Conservation (phyloP, 2,797 vertebrate species). For the Notamacropus eugenii region DNA sequence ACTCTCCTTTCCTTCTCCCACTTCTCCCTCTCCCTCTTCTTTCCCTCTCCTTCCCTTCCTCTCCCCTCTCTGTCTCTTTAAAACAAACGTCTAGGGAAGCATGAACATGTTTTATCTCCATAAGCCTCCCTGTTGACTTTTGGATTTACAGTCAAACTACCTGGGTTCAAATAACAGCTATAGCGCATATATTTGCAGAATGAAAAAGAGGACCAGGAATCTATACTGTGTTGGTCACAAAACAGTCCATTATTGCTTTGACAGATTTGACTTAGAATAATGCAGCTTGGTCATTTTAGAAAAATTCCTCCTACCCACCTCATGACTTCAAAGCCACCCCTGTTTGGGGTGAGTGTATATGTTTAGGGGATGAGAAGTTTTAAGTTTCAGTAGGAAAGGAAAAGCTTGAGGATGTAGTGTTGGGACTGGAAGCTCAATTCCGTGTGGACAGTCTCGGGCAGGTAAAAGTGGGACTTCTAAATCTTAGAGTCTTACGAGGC, state of each 20-base stretch:
- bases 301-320: neutral
- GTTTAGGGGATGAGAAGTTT: neutral
- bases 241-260: neutral
- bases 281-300: neutral
- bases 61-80: too few species aligned
- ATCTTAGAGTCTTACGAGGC: too few species aligned
- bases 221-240: neutral
- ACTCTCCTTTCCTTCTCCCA: too few species aligned
- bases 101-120: neutral
- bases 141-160: neutral
- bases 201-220: neutral
- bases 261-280: neutral
- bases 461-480: too few species aligned
- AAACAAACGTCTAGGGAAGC: neutral
- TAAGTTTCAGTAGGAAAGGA: neutral
- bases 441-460: too few species aligned
- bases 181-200: neutral
- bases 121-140: neutral
- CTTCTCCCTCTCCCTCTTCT: too few species aligned
- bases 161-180: neutral
- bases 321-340: neutral
- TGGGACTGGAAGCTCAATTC: too few species aligned
- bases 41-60: too few species aligned
- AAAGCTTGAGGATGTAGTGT: neutral
- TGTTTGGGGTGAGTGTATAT: neutral